Base-by-base conservation (phyloP, 2,797 vertebrate species). In the Sebastes cheni region DNA sequence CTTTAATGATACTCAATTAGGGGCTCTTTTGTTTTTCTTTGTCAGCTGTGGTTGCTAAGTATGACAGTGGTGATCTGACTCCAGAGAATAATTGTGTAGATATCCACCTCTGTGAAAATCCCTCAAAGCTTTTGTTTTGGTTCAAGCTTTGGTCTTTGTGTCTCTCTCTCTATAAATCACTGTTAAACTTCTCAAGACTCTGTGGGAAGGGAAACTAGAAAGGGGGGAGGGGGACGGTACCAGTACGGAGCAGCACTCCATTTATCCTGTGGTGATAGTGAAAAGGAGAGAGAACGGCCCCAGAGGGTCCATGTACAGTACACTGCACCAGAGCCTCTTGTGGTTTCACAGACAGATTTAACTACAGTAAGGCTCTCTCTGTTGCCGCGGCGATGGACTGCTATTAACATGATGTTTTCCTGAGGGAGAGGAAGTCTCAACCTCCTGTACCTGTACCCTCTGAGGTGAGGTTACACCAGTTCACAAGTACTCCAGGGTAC, bases 311-410 rank as follows among this genome's bases (percentile, higher is more conserved):
- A 70, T 82, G 86, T 89, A 85, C 81, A 84, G 85, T 72, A 79
- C 50, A 18, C 30, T 60, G 67, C 80, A 91, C 83, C 75, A 52
- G 84, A 91, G 87, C 80, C 91, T 92, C 93, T 89, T 89, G 93
- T 83, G 93, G 92, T 92, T 94, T 93, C 88, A 91, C 61, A 22
- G 90, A 92, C 90, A 81, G 83, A 93, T 93, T 95, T 93, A 91
- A 91, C 89, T 85, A 79, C 90, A 92, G 77, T 88, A 91, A 81
- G 80, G 83, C 75, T 84, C 81, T 84, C 85, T 84, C 86, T 88
- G 94, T 93, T 93, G 89, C 92, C 23, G 59, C 73, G 62, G 91
- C 42, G 77, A 94, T 87, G 89, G 86, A 61, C 88, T 87, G 82
- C 92, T 93, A 90, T 95, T 95, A 95, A 87, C 79, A 64, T 88